These are phyloP conservation scores for Drosophila limbata DNA, from an alignment of 2,888 invertebrate species.

Conservation along the genomic window DNA sequence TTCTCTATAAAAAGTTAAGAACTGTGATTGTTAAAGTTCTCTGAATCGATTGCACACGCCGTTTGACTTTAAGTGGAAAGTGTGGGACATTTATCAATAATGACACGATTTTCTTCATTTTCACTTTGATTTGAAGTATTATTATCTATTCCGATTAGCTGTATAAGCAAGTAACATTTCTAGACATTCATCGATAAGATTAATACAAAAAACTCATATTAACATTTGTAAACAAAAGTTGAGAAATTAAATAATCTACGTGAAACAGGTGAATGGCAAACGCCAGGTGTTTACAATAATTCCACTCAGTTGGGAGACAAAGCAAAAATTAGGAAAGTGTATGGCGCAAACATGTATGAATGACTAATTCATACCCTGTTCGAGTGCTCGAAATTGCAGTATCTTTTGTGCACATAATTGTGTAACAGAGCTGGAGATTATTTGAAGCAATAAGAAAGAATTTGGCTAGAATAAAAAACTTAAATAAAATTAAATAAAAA, in stretches of 20 bases:
- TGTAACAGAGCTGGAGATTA: neutral
- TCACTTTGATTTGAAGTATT: slow-evolving; percentile 46
- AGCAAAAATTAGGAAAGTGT: slow-evolving; percentile 22
- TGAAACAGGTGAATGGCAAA: slow-evolving; percentile 27
- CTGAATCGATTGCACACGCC: neutral
- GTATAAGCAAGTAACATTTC: slow-evolving; percentile 23
- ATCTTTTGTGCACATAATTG: neutral
- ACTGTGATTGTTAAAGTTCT: neutral
- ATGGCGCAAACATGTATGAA: neutral
- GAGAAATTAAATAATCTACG: slow-evolving; percentile 7
- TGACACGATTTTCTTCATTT: slow-evolving; percentile 41
- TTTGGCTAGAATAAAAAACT: neutral
- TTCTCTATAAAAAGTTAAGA: neutral
- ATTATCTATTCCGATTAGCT: slow-evolving; percentile 52
- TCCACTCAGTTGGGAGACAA: slow-evolving; percentile 39
- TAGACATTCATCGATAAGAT: slow-evolving; percentile 47
- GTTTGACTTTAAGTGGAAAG: slow-evolving; percentile 38
- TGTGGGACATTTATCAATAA: slow-evolving; percentile 26
- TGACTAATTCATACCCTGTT: slow-evolving; percentile 18
- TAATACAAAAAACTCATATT: slow-evolving; percentile 32
- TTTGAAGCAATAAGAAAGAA: neutral
- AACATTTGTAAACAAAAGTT: slow-evolving; percentile 25
- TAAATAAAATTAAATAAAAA: no score
- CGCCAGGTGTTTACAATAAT: slow-evolving; percentile 14
- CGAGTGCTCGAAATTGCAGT: neutral